phyloP scores from a whole-genome alignment of 2,113 vertebrate genomes.

The Centrocercus urophasianus region DNA sequence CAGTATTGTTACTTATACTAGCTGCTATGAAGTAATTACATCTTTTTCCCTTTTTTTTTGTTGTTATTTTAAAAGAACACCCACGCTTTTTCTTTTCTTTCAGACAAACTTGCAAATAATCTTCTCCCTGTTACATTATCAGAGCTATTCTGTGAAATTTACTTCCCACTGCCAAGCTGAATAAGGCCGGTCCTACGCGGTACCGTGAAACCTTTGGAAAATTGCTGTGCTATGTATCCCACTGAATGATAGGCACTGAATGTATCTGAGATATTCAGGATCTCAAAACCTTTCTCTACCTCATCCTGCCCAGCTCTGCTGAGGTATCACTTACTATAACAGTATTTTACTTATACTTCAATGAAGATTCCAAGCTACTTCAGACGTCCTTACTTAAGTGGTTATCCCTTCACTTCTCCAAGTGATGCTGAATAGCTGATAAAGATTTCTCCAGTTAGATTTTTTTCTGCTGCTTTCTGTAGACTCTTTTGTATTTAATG shows the following conservation, averaged over 20 bases:
- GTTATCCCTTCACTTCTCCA: neutral
- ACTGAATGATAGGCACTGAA: neutral
- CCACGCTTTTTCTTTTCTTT: neutral
- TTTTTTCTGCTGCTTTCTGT: neutral
- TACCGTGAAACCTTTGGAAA: neutral
- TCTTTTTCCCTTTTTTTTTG: constrained; percentile 8
- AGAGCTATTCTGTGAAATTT: neutral
- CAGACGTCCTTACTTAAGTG: neutral
- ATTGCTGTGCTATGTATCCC: neutral
- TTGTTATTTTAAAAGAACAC: constrained; percentile 34
- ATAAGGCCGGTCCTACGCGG: neutral
- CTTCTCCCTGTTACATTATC: neutral
- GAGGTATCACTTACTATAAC: neutral
- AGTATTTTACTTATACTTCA: neutral
- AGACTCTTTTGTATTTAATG: neutral
- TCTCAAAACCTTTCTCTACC: neutral
- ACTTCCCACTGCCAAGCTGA: neutral
- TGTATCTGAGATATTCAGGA: neutral
- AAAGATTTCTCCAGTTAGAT: neutral
- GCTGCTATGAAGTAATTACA: constrained; percentile 63
- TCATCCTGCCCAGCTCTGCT: neutral
- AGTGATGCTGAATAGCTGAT: neutral
- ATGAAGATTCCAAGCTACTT: neutral
- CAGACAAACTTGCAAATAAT: neutral
- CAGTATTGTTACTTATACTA: constrained; percentile 65